Conservation (phyloP, 2,888 invertebrate genomes). For the Ormyrus pomaceus region DNA sequence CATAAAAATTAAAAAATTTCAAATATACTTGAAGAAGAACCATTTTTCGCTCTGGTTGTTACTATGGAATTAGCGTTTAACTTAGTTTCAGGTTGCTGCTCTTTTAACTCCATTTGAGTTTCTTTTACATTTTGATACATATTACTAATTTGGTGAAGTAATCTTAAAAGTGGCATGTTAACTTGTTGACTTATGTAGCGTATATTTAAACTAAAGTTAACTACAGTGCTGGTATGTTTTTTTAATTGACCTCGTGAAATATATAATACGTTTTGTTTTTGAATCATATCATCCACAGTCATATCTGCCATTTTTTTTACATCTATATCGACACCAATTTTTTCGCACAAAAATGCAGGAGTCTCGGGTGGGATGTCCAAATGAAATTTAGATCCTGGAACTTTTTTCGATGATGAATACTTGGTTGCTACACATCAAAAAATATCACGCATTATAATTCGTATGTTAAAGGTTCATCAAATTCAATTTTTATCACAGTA, state of each 20-base stretch:
- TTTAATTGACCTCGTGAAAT: conserved; percentile 91
- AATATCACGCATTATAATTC: too few species aligned
- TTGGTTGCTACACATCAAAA: conserved; percentile 69
- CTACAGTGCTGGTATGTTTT: conserved; percentile 93
- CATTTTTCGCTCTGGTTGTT: conserved; percentile 78
- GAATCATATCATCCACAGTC: conserved; percentile 90
- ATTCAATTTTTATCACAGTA: neutral
- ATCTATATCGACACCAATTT: conserved; percentile 92
- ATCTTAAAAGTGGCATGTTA: conserved; percentile 94
- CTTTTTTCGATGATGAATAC: conserved; percentile 69
- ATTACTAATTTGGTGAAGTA: conserved; percentile 96
- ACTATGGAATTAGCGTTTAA: conserved; percentile 72
- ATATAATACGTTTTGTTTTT: conserved; percentile 89
- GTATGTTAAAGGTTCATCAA: too few species aligned
- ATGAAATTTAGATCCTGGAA: conserved; percentile 73
- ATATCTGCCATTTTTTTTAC: conserved; percentile 93
- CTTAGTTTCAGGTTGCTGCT: conserved; percentile 79
- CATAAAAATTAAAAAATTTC: neutral
- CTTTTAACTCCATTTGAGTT: conserved; percentile 92
- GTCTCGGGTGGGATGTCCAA: conserved; percentile 84
- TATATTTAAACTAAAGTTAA: conserved; percentile 92
- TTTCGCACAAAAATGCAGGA: conserved; percentile 94
- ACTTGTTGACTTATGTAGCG: conserved; percentile 96
- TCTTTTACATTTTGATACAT: conserved; percentile 99
- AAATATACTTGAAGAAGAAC: conserved; percentile 79